phyloP scores from a whole-genome alignment of 2,797 vertebrate genomes.

The Champsocephalus esox region DNA sequence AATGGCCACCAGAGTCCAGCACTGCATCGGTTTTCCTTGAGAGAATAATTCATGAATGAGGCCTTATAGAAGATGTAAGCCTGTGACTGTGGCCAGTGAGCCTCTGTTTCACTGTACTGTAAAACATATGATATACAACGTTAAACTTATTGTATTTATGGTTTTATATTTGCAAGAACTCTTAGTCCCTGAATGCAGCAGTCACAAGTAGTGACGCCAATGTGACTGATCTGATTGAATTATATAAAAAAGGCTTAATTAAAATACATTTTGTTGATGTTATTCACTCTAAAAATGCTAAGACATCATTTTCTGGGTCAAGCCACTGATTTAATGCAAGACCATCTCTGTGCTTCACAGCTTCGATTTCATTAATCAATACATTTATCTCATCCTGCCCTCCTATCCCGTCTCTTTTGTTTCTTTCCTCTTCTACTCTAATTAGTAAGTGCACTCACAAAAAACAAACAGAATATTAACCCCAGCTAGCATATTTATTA shows the following conservation, averaged over 20 bases:
- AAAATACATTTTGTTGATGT: not conserved
- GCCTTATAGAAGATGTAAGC: slow-evolving; percentile 6
- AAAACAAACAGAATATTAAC: slow-evolving; percentile 21
- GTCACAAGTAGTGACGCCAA: not conserved
- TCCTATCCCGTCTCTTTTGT: not conserved
- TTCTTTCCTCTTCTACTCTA: slow-evolving; percentile 17
- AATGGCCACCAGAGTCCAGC: slow-evolving; percentile 71
- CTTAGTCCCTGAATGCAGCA: not conserved
- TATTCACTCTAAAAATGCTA: not conserved
- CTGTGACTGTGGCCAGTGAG: not conserved
- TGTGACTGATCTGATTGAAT: not conserved
- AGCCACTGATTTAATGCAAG: slow-evolving; percentile 12
- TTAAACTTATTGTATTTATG: slow-evolving; percentile 3
- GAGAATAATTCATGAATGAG: slow-evolving; percentile 4
- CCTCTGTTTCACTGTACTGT: not conserved
- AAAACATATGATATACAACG: not conserved
- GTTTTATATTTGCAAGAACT: not conserved
- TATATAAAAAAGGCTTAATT: not conserved
- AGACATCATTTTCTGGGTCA: not conserved
- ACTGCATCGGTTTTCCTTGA: slow-evolving; percentile 37
- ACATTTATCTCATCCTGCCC: slow-evolving; percentile 10
- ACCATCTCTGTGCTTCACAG: slow-evolving; percentile 11
- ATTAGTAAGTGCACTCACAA: slow-evolving; percentile 5
- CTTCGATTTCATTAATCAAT: slow-evolving; percentile 38
- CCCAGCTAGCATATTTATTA: slow-evolving; percentile 23